A percentile compares a stretch with the other conserved stretches of the same genome.
Conservation (phyloP, 2,797 vertebrate species). For the Antrozous pallidus region DNA sequence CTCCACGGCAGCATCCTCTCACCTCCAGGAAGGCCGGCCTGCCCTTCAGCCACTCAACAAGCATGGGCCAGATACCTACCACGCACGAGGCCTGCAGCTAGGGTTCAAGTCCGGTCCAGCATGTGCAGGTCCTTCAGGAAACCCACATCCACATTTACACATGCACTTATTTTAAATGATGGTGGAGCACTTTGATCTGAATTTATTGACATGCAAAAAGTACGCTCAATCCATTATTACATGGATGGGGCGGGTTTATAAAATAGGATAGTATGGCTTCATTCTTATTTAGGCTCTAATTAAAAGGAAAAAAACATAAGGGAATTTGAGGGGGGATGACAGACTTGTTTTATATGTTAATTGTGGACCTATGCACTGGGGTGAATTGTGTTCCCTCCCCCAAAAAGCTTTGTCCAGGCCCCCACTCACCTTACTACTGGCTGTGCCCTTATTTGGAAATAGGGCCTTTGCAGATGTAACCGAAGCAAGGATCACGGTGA, state of each 20-base stretch:
- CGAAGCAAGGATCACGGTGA: not conserved
- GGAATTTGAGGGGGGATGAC: not conserved
- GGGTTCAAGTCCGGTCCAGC: not conserved
- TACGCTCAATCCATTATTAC: too few relatives aligned
- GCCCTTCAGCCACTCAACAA: not conserved
- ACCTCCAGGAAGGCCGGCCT: not conserved
- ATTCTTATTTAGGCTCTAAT: not conserved
- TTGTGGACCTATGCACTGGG: too few relatives aligned
- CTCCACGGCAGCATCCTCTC: not conserved
- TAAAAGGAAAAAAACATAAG: not conserved
- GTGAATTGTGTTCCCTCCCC: not conserved
- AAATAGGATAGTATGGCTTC: not conserved
- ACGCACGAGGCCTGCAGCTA: rapidly evolving
- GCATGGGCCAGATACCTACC: not conserved
- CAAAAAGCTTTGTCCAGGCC: not conserved
- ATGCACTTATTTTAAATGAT: not conserved
- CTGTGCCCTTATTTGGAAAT: not conserved
- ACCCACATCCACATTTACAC: too few relatives aligned
- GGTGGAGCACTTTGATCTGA: not conserved
- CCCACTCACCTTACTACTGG: not conserved
- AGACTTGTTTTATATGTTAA: not conserved
- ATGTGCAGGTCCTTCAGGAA: not conserved
- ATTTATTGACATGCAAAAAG: not conserved
- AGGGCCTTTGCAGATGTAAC: not conserved
- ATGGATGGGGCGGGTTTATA: not conserved